A percentile compares a stretch with the other conserved stretches of the same genome.
These are phyloP conservation scores for Galago senegalensis DNA, from an alignment of 2,797 vertebrate genomes.

Conservation along the genomic window DNA sequence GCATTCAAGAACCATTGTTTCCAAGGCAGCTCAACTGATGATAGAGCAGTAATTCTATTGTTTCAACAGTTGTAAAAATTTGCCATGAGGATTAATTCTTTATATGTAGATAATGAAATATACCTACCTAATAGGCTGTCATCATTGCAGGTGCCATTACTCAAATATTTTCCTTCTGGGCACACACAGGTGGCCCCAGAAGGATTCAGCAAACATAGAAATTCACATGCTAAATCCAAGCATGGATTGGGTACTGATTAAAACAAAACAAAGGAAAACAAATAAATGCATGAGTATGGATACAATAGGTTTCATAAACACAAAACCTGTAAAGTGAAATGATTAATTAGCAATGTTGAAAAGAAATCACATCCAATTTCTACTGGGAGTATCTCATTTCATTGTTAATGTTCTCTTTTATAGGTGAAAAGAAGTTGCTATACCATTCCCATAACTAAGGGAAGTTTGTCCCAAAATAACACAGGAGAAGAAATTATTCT, in stretches of 20 bases:
- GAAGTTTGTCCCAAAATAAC: not conserved
- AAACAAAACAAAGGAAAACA: conserved; percentile 69
- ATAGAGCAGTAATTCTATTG: not conserved
- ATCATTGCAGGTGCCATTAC: conserved; percentile 96
- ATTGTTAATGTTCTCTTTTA: not conserved
- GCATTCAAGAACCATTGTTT: not conserved
- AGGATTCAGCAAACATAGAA: conserved; percentile 98
- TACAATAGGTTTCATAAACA: conserved; percentile 29
- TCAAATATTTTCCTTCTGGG: conserved; percentile 96
- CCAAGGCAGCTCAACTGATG: not conserved
- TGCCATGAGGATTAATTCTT: not conserved
- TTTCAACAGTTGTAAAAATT: conserved; percentile 22
- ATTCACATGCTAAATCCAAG: conserved; percentile 95
- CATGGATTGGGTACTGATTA: conserved; percentile 96
- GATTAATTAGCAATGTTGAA: not conserved
- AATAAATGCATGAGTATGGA: not conserved
- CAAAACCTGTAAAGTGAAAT: conserved; percentile 17
- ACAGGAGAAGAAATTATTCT: not conserved
- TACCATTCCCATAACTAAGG: not conserved
- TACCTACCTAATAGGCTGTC: conserved; percentile 93
- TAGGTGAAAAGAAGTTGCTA: not conserved
- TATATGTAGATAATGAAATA: conserved; percentile 40
- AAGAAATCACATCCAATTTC: not conserved
- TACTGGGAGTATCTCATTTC: not conserved
- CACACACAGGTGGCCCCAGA: conserved; percentile 96